Evolutionary conservation across 92 coral and sea anemone genomes (phyloP).

Genomic region (Isaurus tuberculatus): DNA sequence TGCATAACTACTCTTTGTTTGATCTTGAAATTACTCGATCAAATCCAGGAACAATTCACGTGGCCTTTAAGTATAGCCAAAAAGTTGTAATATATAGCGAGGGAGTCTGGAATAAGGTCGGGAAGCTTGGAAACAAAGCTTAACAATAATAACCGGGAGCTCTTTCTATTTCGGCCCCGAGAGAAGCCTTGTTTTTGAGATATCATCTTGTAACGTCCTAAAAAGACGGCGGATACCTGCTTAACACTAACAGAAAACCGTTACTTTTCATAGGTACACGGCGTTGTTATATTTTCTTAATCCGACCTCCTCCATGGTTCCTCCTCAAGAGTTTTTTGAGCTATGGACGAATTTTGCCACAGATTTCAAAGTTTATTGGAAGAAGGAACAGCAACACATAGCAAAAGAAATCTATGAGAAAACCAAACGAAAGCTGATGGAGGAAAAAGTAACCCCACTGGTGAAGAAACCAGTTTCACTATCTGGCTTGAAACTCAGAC

Average conservation of each 20-base stretch:
- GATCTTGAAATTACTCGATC: too few species aligned
- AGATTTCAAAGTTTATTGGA: slow-evolving; percentile 82
- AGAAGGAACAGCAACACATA: slow-evolving; percentile 83
- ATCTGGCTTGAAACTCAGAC: slow-evolving; percentile 77
- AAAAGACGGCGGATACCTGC: too few species aligned
- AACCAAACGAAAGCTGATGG: slow-evolving; percentile 74
- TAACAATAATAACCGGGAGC: too few species aligned
- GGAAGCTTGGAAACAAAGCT: too few species aligned
- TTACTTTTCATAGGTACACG: slow-evolving; percentile 55
- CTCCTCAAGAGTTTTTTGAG: slow-evolving; percentile 89
- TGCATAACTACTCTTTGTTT: too few species aligned
- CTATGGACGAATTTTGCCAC: slow-evolving; percentile 74
- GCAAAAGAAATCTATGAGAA: slow-evolving; percentile 85
- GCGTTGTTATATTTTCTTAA: slow-evolving; percentile 66
- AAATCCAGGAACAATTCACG: too few species aligned
- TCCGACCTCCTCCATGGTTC: slow-evolving; percentile 51
- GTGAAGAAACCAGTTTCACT: slow-evolving; percentile 80
- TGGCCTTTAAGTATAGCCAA: too few species aligned
- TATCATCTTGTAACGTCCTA: too few species aligned
- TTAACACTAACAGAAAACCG: not conserved
- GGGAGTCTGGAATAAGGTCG: too few species aligned
- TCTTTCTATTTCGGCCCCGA: too few species aligned
- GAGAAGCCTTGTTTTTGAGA: too few species aligned
- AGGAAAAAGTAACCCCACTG: slow-evolving; percentile 72
- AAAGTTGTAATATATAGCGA: too few species aligned